A percentile compares a stretch with the other conserved stretches of the same genome.
phyloP scores from a whole-genome alignment of 2,797 vertebrate genomes.

The Alcedo quadribrachys region DNA sequence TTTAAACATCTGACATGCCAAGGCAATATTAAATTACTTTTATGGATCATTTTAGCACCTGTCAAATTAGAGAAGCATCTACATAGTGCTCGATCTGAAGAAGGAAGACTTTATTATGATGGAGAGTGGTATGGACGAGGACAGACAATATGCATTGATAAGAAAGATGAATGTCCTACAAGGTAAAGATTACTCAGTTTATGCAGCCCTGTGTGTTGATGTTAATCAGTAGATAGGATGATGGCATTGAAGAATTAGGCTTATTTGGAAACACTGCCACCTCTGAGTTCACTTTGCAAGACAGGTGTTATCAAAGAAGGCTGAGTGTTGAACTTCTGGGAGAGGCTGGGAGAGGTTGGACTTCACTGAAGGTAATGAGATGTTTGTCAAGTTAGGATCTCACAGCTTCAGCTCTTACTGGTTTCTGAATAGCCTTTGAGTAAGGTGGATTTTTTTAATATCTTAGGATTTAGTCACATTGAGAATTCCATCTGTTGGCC shows the following conservation, averaged over 20 bases:
- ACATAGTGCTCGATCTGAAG: conserved; percentile 92
- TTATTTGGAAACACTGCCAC: background rate
- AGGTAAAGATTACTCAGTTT: conserved; percentile 77
- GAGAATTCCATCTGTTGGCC: background rate
- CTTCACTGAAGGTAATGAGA: background rate
- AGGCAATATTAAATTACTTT: conserved; percentile 34
- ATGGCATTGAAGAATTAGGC: background rate
- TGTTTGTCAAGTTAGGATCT: background rate
- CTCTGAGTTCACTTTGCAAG: background rate
- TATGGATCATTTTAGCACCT: conserved; percentile 76
- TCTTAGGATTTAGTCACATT: background rate
- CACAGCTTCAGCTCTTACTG: background rate
- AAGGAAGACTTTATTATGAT: conserved; percentile 94
- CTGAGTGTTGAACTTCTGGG: background rate
- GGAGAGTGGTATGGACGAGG: conserved; percentile 97
- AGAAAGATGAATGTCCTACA: conserved; percentile 96
- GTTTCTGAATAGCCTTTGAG: background rate
- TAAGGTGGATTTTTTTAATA: background rate
- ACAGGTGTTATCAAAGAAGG: background rate
- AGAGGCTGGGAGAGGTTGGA: background rate
- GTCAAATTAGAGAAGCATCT: conserved; percentile 90
- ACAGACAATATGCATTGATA: conserved; percentile 96
- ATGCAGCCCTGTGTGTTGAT: background rate
- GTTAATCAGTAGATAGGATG: background rate
- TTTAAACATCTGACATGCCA: conserved; percentile 2